Conservation (phyloP, 2,113 vertebrate species). For the Datnioides undecimradiatus region DNA sequence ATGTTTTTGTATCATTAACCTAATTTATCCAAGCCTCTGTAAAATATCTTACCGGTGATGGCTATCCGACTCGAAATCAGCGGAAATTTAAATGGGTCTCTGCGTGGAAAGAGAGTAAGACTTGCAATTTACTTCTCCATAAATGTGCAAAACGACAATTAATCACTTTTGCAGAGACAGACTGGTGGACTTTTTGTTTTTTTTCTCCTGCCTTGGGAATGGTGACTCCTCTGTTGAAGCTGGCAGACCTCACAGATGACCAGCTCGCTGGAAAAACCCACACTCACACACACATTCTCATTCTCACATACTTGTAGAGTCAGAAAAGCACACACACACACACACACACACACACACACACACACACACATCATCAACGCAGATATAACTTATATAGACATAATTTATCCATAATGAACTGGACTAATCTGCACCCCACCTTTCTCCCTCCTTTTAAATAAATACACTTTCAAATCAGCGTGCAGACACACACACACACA, state of each 20-base stretch:
- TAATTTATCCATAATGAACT: constrained; percentile 7
- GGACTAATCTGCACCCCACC: neutral
- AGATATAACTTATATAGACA: constrained; percentile 24
- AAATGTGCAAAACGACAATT: neutral
- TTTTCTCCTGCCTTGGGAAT: neutral
- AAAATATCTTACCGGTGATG: neutral
- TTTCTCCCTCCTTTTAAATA: neutral
- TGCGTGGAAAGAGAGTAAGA: neutral
- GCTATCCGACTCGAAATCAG: neutral
- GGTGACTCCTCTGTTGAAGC: constrained; percentile 53
- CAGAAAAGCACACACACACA: constrained; percentile 1
- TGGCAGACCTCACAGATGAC: constrained; percentile 52
- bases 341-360: neutral
- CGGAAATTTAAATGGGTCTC: neutral
- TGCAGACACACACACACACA: neutral
- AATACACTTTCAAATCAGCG: neutral
- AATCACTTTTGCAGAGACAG: constrained; percentile 15
- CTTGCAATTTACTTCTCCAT: neutral
- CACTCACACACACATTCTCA: neutral
- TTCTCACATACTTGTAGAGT: neutral
- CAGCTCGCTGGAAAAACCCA: constrained; percentile 33
- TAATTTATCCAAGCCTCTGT: neutral
- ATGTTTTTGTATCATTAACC: constrained; percentile 20
- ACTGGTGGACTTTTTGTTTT: neutral
- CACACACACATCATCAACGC: constrained; percentile 1